phyloP scores from a whole-genome alignment of 2,797 vertebrate genomes.

The Channa striata region DNA sequence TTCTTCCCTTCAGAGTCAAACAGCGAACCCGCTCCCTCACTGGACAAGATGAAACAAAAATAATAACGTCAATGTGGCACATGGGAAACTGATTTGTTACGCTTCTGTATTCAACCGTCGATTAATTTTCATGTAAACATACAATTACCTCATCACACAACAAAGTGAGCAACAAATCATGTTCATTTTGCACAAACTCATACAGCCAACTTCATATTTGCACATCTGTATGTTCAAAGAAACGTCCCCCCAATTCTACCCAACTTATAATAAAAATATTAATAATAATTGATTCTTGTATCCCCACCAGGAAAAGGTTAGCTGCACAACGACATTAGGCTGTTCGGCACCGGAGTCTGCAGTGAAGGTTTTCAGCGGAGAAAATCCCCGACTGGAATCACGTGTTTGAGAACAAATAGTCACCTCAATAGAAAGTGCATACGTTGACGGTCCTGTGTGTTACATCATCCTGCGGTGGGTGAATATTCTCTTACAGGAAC shows the following conservation, averaged over 20 bases:
- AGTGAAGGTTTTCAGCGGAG: too few relatives aligned
- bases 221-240: slow-evolving; percentile 2
- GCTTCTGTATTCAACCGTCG: background rate
- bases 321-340: too few relatives aligned
- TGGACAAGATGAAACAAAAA: background rate
- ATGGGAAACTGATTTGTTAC: background rate
- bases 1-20: too few relatives aligned
- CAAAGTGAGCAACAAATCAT: background rate
- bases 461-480: slow-evolving; percentile 25
- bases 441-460: slow-evolving; percentile 14
- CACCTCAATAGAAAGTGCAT: background rate
- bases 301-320: too few relatives aligned
- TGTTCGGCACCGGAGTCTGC: too few relatives aligned
- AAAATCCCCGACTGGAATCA: too few relatives aligned
- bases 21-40: background rate
- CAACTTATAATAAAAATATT: too few relatives aligned
- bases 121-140: background rate
- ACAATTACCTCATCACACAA: slow-evolving; percentile 1
- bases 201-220: background rate
- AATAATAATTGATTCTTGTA: too few relatives aligned
- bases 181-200: background rate
- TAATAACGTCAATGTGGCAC: too few relatives aligned
- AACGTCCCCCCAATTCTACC: slow-evolving; percentile 32
- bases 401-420: too few relatives aligned
- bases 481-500: slow-evolving; percentile 28